phyloP scores from a whole-genome alignment of 2,888 invertebrate species.

The Oscheius sp. region DNA sequence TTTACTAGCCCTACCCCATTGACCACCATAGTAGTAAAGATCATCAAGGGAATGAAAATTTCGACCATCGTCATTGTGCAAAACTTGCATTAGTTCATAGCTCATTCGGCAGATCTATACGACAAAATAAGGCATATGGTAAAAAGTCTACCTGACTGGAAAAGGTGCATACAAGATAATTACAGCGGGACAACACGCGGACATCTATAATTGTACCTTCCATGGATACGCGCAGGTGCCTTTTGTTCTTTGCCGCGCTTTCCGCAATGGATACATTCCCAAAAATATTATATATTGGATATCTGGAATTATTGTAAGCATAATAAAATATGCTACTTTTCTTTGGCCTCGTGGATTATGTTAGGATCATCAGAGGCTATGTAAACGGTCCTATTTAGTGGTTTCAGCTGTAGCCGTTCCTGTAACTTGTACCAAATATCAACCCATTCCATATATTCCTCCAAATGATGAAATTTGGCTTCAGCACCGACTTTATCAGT shows the following conservation, averaged over 20 bases:
- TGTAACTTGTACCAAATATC: conserved; percentile 75
- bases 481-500: conserved; percentile 91
- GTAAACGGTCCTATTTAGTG: conserved; percentile 81
- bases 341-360: conserved; percentile 79
- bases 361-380: conserved; percentile 94
- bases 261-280: conserved; percentile 89
- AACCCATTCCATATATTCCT: conserved; percentile 94
- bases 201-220: conserved; percentile 93
- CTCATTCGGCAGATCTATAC: conserved; percentile 92
- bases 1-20: conserved; percentile 46
- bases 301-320: conserved; percentile 77
- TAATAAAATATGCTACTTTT: conserved; percentile 69
- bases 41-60: conserved; percentile 93
- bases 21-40: conserved; percentile 96
- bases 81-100: conserved; percentile 92
- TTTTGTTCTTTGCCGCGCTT: conserved; percentile 88
- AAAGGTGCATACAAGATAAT: conserved; percentile 97
- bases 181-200: conserved; percentile 87
- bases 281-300: conserved; percentile 87
- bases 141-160: conserved; percentile 85
- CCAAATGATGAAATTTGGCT: conserved; percentile 91
- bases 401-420: conserved; percentile 45
- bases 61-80: conserved; percentile 79
- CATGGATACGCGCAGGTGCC: conserved; percentile 89
- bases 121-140: background rate